Conservation (phyloP, 1,140 invertebrate genomes). For the Propsilocerus akamusi region DNA sequence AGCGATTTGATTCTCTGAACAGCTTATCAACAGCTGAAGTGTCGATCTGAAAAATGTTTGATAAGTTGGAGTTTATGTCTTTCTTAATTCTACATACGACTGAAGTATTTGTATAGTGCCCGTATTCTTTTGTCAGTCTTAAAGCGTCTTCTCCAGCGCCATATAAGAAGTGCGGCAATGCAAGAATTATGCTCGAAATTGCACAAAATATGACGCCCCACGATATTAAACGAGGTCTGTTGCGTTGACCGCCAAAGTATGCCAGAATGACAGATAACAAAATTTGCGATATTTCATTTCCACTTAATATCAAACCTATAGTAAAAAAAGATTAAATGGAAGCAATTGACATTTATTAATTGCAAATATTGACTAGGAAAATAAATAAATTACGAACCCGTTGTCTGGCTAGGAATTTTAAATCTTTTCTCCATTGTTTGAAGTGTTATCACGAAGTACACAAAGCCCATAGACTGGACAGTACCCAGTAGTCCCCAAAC, state of each 20-base stretch:
- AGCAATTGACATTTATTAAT: no score
- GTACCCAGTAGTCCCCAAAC: constrained; percentile 45
- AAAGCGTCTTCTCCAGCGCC: constrained; percentile 36
- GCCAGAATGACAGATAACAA: constrained; percentile 36
- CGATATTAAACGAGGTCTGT: constrained; percentile 45
- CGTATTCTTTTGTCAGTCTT: constrained; percentile 25
- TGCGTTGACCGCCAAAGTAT: constrained; percentile 36
- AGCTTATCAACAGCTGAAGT: neutral
- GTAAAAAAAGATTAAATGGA: constrained; percentile 9
- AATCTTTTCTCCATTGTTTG: constrained; percentile 52
- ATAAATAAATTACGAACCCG: constrained; percentile 27
- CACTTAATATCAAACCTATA: constrained; percentile 44
- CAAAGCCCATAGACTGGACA: constrained; percentile 48
- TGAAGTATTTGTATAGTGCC: neutral
- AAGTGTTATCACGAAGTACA: constrained; percentile 45
- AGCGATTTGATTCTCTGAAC: neutral
- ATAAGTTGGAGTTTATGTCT: neutral
- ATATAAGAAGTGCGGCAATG: constrained; percentile 46
- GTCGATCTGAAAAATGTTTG: neutral
- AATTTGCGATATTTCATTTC: constrained; percentile 52
- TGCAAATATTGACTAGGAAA: neutral
- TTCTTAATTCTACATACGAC: neutral
- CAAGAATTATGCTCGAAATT: constrained; percentile 41
- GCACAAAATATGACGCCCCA: constrained; percentile 38
- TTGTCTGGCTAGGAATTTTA: constrained; percentile 47